A percentile compares a stretch with the other conserved stretches of the same genome.
phyloP scores from a whole-genome alignment of 53 echinoderm and acorn worm species.

The Glandiceps talaboti region DNA sequence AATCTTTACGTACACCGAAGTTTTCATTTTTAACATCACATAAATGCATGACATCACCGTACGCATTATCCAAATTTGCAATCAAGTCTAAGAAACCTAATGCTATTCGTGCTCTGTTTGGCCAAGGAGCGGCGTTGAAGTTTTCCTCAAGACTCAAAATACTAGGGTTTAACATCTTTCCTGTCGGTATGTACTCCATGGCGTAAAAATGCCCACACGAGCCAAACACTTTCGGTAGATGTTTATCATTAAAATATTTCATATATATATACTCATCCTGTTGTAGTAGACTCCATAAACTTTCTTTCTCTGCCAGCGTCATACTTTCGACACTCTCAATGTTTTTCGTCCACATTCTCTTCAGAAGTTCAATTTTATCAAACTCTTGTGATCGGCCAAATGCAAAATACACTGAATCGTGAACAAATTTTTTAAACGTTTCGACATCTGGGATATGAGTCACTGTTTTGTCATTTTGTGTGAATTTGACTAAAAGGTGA shows the following conservation, averaged over 20 bases:
- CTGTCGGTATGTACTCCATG: slow-evolving; percentile 59
- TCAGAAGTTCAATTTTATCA: neutral
- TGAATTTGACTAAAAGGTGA: slow-evolving; percentile 2
- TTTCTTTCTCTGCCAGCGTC: slow-evolving; percentile 44
- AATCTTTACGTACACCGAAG: slow-evolving; percentile 52
- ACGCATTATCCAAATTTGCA: slow-evolving; percentile 31
- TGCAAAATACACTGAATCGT: neutral
- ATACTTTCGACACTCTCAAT: slow-evolving; percentile 16
- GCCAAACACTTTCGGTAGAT: slow-evolving; percentile 59
- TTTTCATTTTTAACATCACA: slow-evolving; percentile 91
- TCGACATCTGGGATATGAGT: neutral
- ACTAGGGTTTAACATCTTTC: slow-evolving; percentile 29
- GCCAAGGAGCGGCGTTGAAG: slow-evolving; percentile 46
- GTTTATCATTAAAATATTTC: slow-evolving; percentile 32
- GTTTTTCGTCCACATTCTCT: neutral
- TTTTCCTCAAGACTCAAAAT: slow-evolving; percentile 24
- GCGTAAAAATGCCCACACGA: slow-evolving; percentile 80
- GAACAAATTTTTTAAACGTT: neutral
- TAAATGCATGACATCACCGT: slow-evolving; percentile 42
- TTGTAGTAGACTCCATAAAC: slow-evolving; percentile 62
- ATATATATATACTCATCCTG: slow-evolving; percentile 73
- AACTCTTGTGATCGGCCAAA: neutral
- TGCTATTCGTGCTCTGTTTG: slow-evolving; percentile 40
- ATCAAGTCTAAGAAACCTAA: slow-evolving; percentile 43
- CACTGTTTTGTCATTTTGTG: neutral